Percentiles rank a stretch among this genome's conserved stretches.
Conservation (phyloP, 1,140 invertebrate genomes). For the Nasonia giraulti region DNA sequence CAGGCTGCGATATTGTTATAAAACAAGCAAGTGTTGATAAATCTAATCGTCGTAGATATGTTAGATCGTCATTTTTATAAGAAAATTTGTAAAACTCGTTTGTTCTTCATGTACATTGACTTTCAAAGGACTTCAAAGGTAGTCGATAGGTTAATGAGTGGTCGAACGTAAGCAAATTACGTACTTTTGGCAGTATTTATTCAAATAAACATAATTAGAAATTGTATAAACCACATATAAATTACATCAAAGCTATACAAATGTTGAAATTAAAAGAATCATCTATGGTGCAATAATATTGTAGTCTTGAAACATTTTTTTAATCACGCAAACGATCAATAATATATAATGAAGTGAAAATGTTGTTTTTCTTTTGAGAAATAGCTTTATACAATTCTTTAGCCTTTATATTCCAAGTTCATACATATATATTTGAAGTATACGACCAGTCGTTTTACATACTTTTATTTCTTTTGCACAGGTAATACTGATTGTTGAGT, state of each 20-base stretch:
- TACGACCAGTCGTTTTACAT: slow-evolving; percentile 50
- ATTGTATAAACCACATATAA: slow-evolving; percentile 46
- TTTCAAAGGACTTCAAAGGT: not conserved
- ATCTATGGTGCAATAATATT: slow-evolving; percentile 31
- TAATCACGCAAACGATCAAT: slow-evolving; percentile 33
- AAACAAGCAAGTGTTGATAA: not conserved
- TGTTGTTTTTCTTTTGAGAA: slow-evolving; percentile 7
- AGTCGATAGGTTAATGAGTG: slow-evolving; percentile 1
- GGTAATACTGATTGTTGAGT: slow-evolving; percentile 48
- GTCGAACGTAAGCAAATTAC: slow-evolving; percentile 31
- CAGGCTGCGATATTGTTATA: slow-evolving; percentile 50
- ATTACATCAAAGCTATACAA: slow-evolving; percentile 38
- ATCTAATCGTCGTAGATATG: slow-evolving; percentile 14
- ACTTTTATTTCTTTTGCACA: slow-evolving; percentile 50
- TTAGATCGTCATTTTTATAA: slow-evolving; percentile 5
- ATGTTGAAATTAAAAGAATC: slow-evolving; percentile 36
- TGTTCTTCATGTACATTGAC: not conserved
- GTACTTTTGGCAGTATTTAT: slow-evolving; percentile 53
- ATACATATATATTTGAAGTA: slow-evolving; percentile 48
- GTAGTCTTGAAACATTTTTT: slow-evolving; percentile 10
- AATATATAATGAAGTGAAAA: slow-evolving; percentile 27
- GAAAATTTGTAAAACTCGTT: slow-evolving; percentile 27
- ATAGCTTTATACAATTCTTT: slow-evolving; percentile 41
- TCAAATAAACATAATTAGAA: slow-evolving; percentile 46
- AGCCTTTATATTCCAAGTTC: slow-evolving; percentile 37